Evolutionary conservation across 2,113 vertebrate genomes (phyloP).

Genomic region (Platanista minor): DNA sequence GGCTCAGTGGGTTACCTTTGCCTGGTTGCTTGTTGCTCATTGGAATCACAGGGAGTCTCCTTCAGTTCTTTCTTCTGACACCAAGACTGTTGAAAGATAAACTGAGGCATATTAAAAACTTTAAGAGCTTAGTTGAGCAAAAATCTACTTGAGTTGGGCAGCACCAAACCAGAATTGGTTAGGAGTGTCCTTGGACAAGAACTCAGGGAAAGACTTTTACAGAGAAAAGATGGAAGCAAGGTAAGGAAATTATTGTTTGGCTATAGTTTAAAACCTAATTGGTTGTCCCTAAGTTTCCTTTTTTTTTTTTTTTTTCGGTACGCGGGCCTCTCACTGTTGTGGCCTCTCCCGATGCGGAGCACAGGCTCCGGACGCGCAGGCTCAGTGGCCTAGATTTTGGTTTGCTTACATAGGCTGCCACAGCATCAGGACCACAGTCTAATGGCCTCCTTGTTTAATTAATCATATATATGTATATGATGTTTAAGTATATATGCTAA

Average conservation of each 20-base stretch:
- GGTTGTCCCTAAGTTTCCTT: not conserved
- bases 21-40: not conserved
- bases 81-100: not conserved
- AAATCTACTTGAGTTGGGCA: not conserved
- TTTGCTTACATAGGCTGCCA: not conserved
- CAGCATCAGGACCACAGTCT: not conserved
- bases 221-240: not conserved
- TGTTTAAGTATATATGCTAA: not conserved
- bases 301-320: too few relatives aligned
- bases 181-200: not conserved
- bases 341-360: too few relatives aligned
- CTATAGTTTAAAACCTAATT: not conserved
- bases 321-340: too few relatives aligned
- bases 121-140: not conserved
- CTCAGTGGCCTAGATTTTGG: too few relatives aligned
- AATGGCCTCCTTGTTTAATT: not conserved
- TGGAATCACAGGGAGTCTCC: not conserved
- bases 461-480: not conserved
- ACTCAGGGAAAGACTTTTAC: not conserved
- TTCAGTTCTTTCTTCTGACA: not conserved
- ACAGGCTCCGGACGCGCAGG: too few relatives aligned
- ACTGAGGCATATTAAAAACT: not conserved
- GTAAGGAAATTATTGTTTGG: not conserved
- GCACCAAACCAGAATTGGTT: not conserved
- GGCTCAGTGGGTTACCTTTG: not conserved